Conservation (phyloP, 2,888 invertebrate species). For the Erynnis tages region DNA sequence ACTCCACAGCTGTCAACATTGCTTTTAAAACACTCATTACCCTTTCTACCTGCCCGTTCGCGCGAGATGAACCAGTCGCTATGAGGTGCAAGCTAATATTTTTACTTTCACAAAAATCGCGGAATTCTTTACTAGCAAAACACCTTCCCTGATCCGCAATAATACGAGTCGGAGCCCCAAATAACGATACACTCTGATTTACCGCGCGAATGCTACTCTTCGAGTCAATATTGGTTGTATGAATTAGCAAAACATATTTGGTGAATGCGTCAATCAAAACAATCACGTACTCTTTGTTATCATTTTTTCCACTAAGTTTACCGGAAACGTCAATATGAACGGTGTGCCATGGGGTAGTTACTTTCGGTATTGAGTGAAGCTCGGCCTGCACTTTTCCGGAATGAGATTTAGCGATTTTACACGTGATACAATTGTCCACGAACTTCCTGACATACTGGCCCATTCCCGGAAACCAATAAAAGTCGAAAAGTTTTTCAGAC, state of each 20-base stretch:
- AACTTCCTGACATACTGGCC: slow-evolving; percentile 39
- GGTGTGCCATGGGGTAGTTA: slow-evolving; percentile 39
- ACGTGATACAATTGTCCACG: slow-evolving; percentile 42
- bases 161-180: slow-evolving; percentile 29
- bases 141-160: slow-evolving; percentile 29
- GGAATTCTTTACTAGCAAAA: slow-evolving; percentile 25
- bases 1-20: slow-evolving; percentile 28
- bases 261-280: slow-evolving; percentile 42
- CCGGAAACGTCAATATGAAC: slow-evolving; percentile 41
- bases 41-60: slow-evolving; percentile 41
- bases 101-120: slow-evolving; percentile 19
- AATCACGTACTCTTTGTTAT: slow-evolving; percentile 39
- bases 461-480: slow-evolving; percentile 41
- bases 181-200: slow-evolving; percentile 7
- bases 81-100: slow-evolving; percentile 28
- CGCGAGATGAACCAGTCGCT: slow-evolving; percentile 35
- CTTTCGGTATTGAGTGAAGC: slow-evolving; percentile 43
- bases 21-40: slow-evolving; percentile 35
- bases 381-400: slow-evolving; percentile 40
- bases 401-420: slow-evolving; percentile 37
- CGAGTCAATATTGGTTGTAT: slow-evolving; percentile 33
- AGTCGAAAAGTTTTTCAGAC: slow-evolving; percentile 34
- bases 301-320: slow-evolving; percentile 39
- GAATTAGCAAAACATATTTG: slow-evolving; percentile 34
- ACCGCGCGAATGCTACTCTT: slow-evolving; percentile 28